phyloP scores from a whole-genome alignment of 2,113 vertebrate species.

The Eleginops maclovinus region DNA sequence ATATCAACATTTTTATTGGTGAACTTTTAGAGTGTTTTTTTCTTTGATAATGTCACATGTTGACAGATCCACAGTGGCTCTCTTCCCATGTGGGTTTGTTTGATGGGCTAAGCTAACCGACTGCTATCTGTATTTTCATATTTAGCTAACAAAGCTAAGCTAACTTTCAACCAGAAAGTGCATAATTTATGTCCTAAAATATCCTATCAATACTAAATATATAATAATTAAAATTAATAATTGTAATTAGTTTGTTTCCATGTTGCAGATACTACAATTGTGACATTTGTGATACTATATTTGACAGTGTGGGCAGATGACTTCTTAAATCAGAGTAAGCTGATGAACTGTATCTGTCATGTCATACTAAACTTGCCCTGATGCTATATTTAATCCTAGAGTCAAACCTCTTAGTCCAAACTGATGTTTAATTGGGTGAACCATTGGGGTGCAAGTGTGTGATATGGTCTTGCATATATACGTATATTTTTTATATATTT shows the following conservation, averaged over 20 bases:
- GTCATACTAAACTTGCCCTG: constrained; percentile 24
- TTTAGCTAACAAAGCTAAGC: not conserved
- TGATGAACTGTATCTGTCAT: constrained; percentile 22
- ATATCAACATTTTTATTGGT: not conserved
- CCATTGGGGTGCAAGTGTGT: constrained; percentile 57
- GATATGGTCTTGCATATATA: constrained; percentile 49
- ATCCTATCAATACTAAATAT: constrained; percentile 22
- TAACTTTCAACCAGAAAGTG: not conserved
- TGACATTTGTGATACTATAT: constrained; percentile 36
- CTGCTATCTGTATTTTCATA: not conserved
- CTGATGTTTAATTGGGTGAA: constrained; percentile 46
- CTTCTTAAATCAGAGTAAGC: constrained; percentile 11
- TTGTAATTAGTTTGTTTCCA: constrained; percentile 45
- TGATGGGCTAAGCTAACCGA: not conserved
- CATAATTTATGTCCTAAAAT: constrained; percentile 4
- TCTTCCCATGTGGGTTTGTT: not conserved
- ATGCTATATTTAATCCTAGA: constrained; percentile 46
- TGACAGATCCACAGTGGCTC: not conserved
- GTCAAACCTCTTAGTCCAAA: constrained; percentile 38
- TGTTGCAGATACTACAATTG: constrained; percentile 26
- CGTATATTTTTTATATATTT: constrained; percentile 54
- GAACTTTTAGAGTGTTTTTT: not conserved
- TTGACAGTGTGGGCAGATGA: constrained; percentile 25
- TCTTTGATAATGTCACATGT: not conserved
- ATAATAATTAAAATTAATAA: constrained; percentile 27